A percentile compares a stretch with the other conserved stretches of the same genome.
Conservation (phyloP, 2,888 invertebrate genomes). For the Orchestes rusci region DNA sequence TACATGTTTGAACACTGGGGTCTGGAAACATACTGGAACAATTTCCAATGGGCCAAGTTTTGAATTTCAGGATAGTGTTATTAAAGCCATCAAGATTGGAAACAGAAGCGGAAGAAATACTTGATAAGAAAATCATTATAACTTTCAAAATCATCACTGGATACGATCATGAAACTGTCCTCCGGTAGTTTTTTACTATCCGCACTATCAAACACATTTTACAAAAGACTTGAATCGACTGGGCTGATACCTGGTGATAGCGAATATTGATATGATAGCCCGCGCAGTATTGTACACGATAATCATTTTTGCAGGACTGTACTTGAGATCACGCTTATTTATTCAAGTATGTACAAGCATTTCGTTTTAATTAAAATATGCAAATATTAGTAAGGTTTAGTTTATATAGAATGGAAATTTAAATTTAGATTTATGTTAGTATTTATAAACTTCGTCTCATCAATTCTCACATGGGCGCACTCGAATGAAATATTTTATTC, state of each 20-base stretch:
- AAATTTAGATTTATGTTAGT: conserved; percentile 19
- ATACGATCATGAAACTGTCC: conserved; percentile 23
- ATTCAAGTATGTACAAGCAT: conserved; percentile 8
- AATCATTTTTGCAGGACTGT: conserved; percentile 30
- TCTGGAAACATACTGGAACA: conserved; percentile 14
- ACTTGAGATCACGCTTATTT: conserved; percentile 10
- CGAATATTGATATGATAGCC: conserved; percentile 39
- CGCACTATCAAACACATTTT: conserved; percentile 32
- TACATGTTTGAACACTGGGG: conserved; percentile 10
- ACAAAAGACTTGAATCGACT: conserved; percentile 33
- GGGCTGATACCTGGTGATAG: conserved; percentile 35
- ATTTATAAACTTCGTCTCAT: too few species aligned
- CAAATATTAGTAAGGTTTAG: too few species aligned
- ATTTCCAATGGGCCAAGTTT: conserved; percentile 27
- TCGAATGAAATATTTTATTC: too few species aligned
- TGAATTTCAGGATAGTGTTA: conserved; percentile 26
- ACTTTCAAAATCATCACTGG: conserved; percentile 27
- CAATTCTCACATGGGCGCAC: too few species aligned
- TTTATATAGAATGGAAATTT: too few species aligned
- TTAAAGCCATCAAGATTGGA: conserved; percentile 25
- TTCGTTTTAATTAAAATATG: conserved; percentile 7
- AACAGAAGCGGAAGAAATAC: conserved; percentile 16
- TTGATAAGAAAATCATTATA: conserved; percentile 23
- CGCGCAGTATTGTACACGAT: conserved; percentile 33
- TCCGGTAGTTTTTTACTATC: conserved; percentile 24